Evolutionary conservation across 1,140 invertebrate species (phyloP), one percentile per base, ranked within the genome.

Genomic region (Tetramorium parvispinum): DNA sequence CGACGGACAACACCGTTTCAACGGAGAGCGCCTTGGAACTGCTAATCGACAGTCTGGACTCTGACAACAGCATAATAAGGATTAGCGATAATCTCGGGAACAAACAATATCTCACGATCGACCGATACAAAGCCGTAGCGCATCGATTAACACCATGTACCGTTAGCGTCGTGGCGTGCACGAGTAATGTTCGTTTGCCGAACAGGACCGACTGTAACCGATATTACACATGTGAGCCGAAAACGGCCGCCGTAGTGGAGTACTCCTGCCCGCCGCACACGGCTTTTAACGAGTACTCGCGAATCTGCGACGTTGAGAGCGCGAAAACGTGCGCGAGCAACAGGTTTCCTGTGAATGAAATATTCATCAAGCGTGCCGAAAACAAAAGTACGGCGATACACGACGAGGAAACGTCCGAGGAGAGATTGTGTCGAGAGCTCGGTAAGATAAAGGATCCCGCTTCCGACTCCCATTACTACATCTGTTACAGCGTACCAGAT

Each of bases 161-260:
- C 18, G 89, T 96, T 18, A 94, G 93, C 46, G 85, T 95, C 4
- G 92, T 96, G 55, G 94, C 94, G 11, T 96, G 96, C 70, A 93
- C 92, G 55, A 89, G 92, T 27, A 94, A 94, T 2, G 89, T 95
- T n/a, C 92, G 95, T 4, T 92, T 96, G 46, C 93, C 95, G 3
- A 96, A 96, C 91, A 81, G 71, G 18, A 96, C 95, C 0, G 94
- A 96, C 71, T 96, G 96, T 63, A 94, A 91, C 0, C 95, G 93
- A n/a, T 96, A 96, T 83, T 96, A 96, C 77, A 94, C 93, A 0
- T 96, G 96, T 79, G 94, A 95, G 77, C 94, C 95, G 27, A 94
- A 94, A 87, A 93, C 92, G 49, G 94, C 95, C 27, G 92, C 92
- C 61, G 89, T 96, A 0, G 71, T 93, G 0, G 93, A 95, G 46